phyloP scores from a whole-genome alignment of 2,888 invertebrate species.

The Thera britannica region DNA sequence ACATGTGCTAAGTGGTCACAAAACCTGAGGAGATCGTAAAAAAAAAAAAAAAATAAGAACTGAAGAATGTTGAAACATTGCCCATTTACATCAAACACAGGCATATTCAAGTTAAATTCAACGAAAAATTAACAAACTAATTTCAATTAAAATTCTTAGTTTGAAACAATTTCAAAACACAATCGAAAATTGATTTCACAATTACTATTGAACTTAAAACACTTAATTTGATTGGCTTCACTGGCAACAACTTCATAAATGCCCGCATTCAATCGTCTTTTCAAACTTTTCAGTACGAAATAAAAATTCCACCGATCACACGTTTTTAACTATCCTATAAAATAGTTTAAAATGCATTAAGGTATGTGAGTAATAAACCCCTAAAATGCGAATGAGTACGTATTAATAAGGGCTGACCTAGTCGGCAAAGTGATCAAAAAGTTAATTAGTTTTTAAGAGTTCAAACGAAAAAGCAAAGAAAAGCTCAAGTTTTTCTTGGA shows the following conservation, averaged over 20 bases:
- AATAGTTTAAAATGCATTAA: background rate
- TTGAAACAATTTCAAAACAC: background rate
- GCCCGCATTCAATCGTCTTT: background rate
- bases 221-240: conserved; percentile 10
- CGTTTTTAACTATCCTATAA: too few relatives aligned
- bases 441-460: conserved; percentile 25
- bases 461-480: conserved; percentile 19
- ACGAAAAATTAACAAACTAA: too few relatives aligned
- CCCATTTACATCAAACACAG: too few relatives aligned
- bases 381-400: background rate
- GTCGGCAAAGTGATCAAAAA: conserved; percentile 10
- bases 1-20: too few relatives aligned
- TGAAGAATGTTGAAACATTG: too few relatives aligned
- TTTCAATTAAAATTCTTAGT: conserved; percentile 1
- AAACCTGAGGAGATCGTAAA: too few relatives aligned
- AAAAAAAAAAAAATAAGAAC: too few relatives aligned
- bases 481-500: conserved; percentile 9
- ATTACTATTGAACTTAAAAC: background rate
- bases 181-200: conserved; percentile 6
- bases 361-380: background rate
- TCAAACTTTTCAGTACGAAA: background rate
- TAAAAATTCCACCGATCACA: too few relatives aligned
- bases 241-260: conserved; percentile 6
- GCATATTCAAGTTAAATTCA: too few relatives aligned
- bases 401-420: background rate